Evolutionary conservation across 1,140 invertebrate species (phyloP).

Genomic region (Mercenaria mercenaria): DNA sequence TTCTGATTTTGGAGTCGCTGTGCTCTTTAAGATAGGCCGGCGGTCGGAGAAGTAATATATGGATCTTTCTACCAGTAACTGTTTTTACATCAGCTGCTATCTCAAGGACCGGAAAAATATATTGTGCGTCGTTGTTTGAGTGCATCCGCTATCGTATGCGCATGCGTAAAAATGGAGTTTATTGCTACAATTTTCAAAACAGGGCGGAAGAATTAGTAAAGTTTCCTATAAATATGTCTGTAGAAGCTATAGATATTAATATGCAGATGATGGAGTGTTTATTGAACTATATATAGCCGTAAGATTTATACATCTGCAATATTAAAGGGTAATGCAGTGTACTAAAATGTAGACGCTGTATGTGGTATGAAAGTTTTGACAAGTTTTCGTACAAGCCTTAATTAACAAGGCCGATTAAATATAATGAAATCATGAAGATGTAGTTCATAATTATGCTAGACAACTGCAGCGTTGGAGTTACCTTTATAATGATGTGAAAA

Average conservation of each 20-base stretch:
- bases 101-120: background rate
- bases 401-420: background rate
- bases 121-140: background rate
- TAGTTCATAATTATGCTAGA: too few species aligned
- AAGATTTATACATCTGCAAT: background rate
- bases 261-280: background rate
- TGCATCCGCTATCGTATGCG: constrained; percentile 10
- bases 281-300: background rate
- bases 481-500: constrained; percentile 61
- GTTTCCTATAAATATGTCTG: background rate
- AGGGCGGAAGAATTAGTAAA: constrained; percentile 66
- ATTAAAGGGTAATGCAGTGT: background rate
- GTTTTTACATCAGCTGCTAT: too few species aligned
- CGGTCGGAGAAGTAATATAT: too few species aligned
- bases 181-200: constrained; percentile 66
- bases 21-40: background rate
- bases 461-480: constrained; percentile 11
- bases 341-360: background rate
- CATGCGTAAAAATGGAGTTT: constrained; percentile 66
- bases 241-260: background rate
- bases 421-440: constrained; percentile 20
- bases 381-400: constrained; percentile 29
- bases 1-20: too few species aligned
- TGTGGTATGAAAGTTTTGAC: constrained; percentile 17
- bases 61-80: too few species aligned